Evolutionary conservation across 2,888 invertebrate genomes (phyloP).

Genomic region (Tethea ocularis): DNA sequence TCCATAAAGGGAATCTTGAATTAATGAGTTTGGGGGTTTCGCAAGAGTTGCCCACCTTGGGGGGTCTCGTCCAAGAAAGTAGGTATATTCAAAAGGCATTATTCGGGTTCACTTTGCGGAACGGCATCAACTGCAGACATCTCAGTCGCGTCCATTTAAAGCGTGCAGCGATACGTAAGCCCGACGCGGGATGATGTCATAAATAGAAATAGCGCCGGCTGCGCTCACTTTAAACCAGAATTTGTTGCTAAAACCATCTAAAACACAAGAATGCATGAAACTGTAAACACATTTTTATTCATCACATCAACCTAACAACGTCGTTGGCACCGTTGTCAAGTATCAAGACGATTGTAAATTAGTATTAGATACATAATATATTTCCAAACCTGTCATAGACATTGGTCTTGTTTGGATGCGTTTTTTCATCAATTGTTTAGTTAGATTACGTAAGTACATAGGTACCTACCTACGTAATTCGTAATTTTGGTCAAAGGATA

Average conservation of each 20-base stretch:
- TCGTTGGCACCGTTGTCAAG: not conserved
- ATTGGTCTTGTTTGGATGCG: not conserved
- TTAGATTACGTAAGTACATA: not conserved
- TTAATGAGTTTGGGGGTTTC: conserved; percentile 73
- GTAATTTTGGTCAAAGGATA: no score
- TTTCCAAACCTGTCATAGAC: not conserved
- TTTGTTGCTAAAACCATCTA: conserved; percentile 73
- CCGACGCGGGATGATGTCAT: conserved; percentile 84
- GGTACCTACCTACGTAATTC: not conserved
- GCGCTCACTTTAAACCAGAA: conserved; percentile 59
- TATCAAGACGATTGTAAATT: not conserved
- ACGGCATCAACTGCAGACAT: conserved; percentile 81
- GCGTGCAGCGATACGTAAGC: conserved; percentile 84
- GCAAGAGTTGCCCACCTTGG: conserved; percentile 66
- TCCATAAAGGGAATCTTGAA: conserved; percentile 80
- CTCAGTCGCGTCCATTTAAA: conserved; percentile 83
- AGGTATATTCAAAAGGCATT: conserved; percentile 76
- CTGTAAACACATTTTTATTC: conserved; percentile 50
- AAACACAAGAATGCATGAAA: conserved; percentile 61
- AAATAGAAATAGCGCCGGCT: conserved; percentile 83
- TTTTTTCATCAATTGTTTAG: not conserved
- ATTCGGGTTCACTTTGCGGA: conserved; percentile 80
- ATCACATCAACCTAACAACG: conserved; percentile 10
- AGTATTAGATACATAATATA: no score
- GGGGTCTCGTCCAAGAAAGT: conserved; percentile 59